These are phyloP conservation scores for Exocentrus adspersus DNA, from an alignment of 2,888 invertebrate genomes.

Conservation along the genomic window DNA sequence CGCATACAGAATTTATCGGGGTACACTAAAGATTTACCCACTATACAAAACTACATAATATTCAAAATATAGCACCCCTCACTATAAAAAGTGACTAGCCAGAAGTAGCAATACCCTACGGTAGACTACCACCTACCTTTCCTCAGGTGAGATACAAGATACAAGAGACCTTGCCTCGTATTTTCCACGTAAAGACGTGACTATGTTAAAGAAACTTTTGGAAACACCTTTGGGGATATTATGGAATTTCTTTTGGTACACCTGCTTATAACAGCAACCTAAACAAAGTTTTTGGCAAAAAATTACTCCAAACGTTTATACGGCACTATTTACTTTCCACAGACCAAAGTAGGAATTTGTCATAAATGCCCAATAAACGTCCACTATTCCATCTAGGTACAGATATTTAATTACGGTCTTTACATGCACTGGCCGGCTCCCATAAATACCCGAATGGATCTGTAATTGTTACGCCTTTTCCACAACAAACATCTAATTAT, in stretches of 20 bases:
- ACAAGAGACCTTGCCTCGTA: neutral
- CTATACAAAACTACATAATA: too few relatives aligned
- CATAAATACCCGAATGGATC: slow-evolving; percentile 16
- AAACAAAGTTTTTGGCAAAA: neutral
- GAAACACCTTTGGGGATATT: too few relatives aligned
- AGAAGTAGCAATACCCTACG: slow-evolving; percentile 32
- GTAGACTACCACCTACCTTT: neutral
- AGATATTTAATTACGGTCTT: slow-evolving; percentile 19
- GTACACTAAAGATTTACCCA: too few relatives aligned
- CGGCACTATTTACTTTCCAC: neutral
- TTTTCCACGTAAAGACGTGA: too few relatives aligned
- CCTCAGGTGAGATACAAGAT: neutral
- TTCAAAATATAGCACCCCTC: too few relatives aligned
- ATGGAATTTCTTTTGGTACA: too few relatives aligned
- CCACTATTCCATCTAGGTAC: neutral
- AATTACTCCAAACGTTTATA: neutral
- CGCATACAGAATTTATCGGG: slow-evolving; percentile 57
- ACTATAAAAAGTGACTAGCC: slow-evolving; percentile 45
- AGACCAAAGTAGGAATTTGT: neutral
- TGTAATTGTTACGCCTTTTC: neutral
- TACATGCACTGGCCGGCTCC: slow-evolving; percentile 12
- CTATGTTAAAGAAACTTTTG: neutral
- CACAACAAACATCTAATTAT: slow-evolving; percentile 16
- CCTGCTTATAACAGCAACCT: too few relatives aligned
- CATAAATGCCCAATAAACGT: neutral